phyloP scores from a whole-genome alignment of 2,888 invertebrate genomes.

The Drosophila monieri region DNA sequence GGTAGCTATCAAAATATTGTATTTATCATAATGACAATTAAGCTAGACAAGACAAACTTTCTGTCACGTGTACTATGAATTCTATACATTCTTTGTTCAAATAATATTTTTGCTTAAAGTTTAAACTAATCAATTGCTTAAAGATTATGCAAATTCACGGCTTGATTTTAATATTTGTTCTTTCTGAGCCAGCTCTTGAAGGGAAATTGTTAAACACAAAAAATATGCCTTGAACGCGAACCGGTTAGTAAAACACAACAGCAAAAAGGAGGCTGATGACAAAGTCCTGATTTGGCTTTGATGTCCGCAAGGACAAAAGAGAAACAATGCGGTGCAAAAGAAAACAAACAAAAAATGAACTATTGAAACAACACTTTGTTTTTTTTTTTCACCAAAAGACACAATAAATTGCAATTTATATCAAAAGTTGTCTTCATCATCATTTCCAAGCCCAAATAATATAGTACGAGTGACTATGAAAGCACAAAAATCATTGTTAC shows the following conservation, averaged over 20 bases:
- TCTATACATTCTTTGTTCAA: neutral
- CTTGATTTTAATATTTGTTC: slow-evolving; percentile 8
- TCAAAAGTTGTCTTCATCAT: slow-evolving; percentile 34
- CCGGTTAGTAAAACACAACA: slow-evolving; percentile 30
- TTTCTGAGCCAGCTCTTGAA: slow-evolving; percentile 7
- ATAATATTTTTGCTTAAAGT: neutral
- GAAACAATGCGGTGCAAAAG: slow-evolving; percentile 48
- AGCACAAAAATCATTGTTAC: slow-evolving; percentile 6
- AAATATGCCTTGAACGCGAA: slow-evolving; percentile 33
- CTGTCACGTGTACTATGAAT: neutral
- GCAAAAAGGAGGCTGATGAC: slow-evolving; percentile 54
- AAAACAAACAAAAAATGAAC: slow-evolving; percentile 56
- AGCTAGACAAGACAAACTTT: neutral
- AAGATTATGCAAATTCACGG: neutral
- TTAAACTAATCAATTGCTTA: slow-evolving; percentile 2
- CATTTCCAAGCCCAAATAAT: slow-evolving; percentile 29
- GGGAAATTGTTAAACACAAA: slow-evolving; percentile 22
- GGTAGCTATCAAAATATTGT: slow-evolving; percentile 45
- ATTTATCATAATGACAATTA: slow-evolving; percentile 26
- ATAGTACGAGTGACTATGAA: slow-evolving; percentile 10
- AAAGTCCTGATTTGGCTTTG: slow-evolving; percentile 66
- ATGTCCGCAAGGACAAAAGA: slow-evolving; percentile 71
- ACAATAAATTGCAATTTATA: slow-evolving; percentile 50
- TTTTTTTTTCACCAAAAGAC: slow-evolving; percentile 64
- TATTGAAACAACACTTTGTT: slow-evolving; percentile 54